These are phyloP conservation scores for Mirza zaza DNA, from an alignment of 2,113 vertebrate species.

Conservation along the genomic window DNA sequence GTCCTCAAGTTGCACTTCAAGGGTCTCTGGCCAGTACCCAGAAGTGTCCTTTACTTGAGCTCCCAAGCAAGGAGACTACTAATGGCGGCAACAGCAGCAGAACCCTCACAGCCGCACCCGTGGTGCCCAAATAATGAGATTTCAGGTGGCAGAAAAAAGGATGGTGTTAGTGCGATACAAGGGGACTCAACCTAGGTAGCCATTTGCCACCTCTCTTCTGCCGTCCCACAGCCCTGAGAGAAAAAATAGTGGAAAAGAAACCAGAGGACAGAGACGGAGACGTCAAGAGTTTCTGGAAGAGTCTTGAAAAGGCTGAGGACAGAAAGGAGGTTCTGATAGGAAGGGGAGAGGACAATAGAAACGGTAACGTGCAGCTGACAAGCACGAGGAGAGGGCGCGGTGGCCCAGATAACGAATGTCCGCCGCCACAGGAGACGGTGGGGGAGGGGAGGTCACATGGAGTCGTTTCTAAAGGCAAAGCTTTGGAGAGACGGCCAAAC, in stretches of 20 bases:
- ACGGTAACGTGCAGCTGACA: background rate
- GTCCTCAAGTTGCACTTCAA: background rate
- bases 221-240: background rate
- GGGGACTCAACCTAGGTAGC: background rate
- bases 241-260: background rate
- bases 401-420: background rate
- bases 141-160: background rate
- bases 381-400: background rate
- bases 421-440: background rate
- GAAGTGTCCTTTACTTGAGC: background rate
- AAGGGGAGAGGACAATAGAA: background rate
- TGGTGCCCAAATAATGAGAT: background rate
- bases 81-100: background rate
- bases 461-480: background rate
- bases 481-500: conserved; percentile 36
- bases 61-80: background rate
- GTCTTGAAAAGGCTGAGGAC: background rate
- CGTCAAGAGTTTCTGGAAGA: background rate
- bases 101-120: background rate
- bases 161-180: background rate
- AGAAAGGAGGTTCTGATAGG: background rate
- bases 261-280: background rate
- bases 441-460: background rate
- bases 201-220: background rate
- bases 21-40: background rate